Base-by-base conservation (phyloP, 2,888 invertebrate genomes). In the Argynnis bischoffii region DNA sequence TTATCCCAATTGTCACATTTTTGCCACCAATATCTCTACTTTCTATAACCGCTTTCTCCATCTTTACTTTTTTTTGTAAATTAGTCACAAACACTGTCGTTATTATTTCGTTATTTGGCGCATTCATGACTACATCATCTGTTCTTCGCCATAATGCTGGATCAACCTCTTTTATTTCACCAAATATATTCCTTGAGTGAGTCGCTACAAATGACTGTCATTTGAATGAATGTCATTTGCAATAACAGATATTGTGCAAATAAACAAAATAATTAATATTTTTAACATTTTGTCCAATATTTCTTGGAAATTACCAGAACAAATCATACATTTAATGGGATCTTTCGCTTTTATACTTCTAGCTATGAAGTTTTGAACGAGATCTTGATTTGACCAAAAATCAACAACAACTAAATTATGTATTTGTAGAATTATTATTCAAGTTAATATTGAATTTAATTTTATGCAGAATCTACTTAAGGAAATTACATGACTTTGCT, bases 111-210 rank as follows among this genome's bases (percentile, higher is more conserved):
- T 85, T 86, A 0, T 74, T 72, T 0, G 81, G 79, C 0, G 86
- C 81, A 31, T 81, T 83, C 2, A 91, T 71, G 0, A 83, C 76
- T 1, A 92, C 69, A 14, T 86, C 86, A 51, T 90, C 89, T 1
- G 84, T 82, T 51, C 90, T 81, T 15, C 71, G 86, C 90, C 91
- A 91, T 2, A 90, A 59, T 0, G 89, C 90, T 0, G 91, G 89
- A 66, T 83, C 76, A 0, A 85, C 87, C 78, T 87, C 83, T 21
- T 84, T 86, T 0, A 89, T 83, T 68, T 87, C 86, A 67, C 83
- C 82, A 69, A 80, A 89, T 56, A 90, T 81, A 64, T 83, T 87
- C 67, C 75, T 86, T 0, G 90, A 75, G 55, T 70, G 69, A 6
- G 74, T 74, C 6, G 75, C 69, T 0, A 74, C n/a, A n/a, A n/a